Percentiles rank a stretch among this genome's conserved stretches.
Conservation (phyloP, 2,888 invertebrate species). For the Eristalinus sepulchralis region DNA sequence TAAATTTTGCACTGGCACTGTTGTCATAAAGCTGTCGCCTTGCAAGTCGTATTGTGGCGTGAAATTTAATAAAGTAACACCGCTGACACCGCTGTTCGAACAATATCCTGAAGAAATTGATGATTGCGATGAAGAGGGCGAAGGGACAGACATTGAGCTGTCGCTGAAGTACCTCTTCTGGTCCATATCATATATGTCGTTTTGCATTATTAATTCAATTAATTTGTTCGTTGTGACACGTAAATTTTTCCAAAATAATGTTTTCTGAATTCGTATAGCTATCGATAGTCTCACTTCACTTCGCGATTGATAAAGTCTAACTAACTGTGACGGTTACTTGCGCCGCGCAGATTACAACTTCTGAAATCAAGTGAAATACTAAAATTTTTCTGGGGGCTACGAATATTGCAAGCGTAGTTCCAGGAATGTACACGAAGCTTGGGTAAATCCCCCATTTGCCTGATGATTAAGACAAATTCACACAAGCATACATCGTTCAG, state of each 20-base stretch:
- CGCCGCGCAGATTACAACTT: background rate
- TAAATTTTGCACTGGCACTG: background rate
- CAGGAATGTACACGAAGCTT: conserved; percentile 49
- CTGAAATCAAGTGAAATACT: background rate
- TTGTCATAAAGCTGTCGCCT: conserved; percentile 13
- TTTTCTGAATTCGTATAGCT: background rate
- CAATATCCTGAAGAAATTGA: conserved; percentile 61
- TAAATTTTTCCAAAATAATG: background rate
- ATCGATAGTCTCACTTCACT: background rate
- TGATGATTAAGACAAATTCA: conserved; percentile 44
- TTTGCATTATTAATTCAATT: conserved; percentile 40
- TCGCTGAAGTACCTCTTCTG: conserved; percentile 47
- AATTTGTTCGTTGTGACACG: background rate
- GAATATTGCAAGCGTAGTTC: conserved; percentile 55
- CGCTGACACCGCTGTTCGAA: background rate
- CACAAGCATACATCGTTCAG: background rate
- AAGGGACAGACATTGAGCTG: conserved; percentile 44
- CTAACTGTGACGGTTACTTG: background rate
- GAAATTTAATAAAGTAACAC: conserved; percentile 1
- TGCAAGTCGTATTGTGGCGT: conserved; percentile 13
- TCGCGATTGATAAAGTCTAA: background rate
- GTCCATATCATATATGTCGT: conserved; percentile 64
- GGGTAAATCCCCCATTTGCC: conserved; percentile 61
- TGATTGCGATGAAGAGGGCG: conserved; percentile 49
- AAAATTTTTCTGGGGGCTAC: background rate